Percentiles rank a stretch among this genome's conserved stretches.
Evolutionary conservation across 1,140 invertebrate genomes (phyloP).

Genomic region (Drosophila ohnishii): DNA sequence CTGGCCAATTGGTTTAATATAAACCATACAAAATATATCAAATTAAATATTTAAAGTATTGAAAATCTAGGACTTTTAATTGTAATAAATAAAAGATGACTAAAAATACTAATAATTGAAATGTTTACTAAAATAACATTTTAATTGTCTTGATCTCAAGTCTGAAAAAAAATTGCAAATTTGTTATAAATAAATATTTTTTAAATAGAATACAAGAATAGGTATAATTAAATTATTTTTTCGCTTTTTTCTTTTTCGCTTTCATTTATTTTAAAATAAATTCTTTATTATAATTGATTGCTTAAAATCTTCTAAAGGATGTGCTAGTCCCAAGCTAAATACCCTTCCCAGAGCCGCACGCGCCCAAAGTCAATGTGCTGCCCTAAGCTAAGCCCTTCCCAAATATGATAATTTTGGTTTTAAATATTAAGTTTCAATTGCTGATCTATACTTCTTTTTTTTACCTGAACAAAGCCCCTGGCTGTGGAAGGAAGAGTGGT

Average conservation of each 20-base stretch:
- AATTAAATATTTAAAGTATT: neutral
- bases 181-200: too few species aligned
- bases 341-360: neutral
- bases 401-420: neutral
- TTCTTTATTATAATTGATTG: neutral
- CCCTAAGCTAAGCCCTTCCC: too few species aligned
- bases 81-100: too few species aligned
- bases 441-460: slow-evolving; percentile 6
- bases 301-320: neutral
- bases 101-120: too few species aligned
- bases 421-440: slow-evolving; percentile 17
- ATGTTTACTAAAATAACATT: too few species aligned
- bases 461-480: slow-evolving; percentile 44
- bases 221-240: too few species aligned
- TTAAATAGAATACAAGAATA: too few species aligned
- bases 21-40: neutral
- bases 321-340: neutral
- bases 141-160: too few species aligned
- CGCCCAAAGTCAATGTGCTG: neutral
- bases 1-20: neutral
- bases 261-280: neutral
- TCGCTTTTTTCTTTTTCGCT: too few species aligned
- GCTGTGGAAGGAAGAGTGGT: slow-evolving; percentile 40
- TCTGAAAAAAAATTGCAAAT: too few species aligned
- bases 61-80: neutral